These are phyloP conservation scores for Squalus acanthias DNA, from an alignment of 2,797 vertebrate genomes.

Conservation along the genomic window DNA sequence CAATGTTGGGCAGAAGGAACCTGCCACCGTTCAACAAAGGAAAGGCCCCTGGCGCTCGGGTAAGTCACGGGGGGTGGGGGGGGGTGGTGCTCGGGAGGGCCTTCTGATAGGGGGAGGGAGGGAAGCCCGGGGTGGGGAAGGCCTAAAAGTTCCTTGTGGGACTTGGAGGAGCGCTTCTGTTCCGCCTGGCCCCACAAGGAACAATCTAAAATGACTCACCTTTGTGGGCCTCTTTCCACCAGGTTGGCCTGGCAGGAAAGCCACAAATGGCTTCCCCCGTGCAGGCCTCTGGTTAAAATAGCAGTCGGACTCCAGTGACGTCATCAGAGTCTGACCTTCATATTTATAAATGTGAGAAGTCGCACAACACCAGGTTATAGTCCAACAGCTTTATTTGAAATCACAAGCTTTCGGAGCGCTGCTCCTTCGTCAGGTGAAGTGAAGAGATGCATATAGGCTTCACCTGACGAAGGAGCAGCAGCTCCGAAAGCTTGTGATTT, in stretches of 20 bases:
- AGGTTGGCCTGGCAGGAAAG: neutral
- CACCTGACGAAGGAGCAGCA: too few relatives aligned
- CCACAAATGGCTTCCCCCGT: neutral
- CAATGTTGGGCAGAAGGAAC: neutral
- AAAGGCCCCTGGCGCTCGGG: neutral
- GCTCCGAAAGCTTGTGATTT: too few relatives aligned
- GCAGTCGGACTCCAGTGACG: neutral
- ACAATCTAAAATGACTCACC: neutral
- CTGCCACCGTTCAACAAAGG: neutral
- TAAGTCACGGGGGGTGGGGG: neutral
- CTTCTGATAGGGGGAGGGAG: neutral
- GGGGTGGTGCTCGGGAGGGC: too few relatives aligned
- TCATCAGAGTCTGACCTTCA: neutral
- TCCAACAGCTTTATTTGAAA: too few relatives aligned
- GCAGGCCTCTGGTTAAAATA: neutral
- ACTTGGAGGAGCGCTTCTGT: neutral
- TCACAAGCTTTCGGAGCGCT: too few relatives aligned
- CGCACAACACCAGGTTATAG: too few relatives aligned
- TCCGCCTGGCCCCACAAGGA: neutral
- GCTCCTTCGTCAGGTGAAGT: too few relatives aligned
- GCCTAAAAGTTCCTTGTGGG: neutral
- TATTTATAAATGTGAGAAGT: neutral
- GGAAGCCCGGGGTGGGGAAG: neutral
- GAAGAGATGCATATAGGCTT: too few relatives aligned
- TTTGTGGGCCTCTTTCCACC: neutral